These are phyloP conservation scores for Onychomys arenicola DNA, from an alignment of 2,797 vertebrate species.

Conservation along the genomic window DNA sequence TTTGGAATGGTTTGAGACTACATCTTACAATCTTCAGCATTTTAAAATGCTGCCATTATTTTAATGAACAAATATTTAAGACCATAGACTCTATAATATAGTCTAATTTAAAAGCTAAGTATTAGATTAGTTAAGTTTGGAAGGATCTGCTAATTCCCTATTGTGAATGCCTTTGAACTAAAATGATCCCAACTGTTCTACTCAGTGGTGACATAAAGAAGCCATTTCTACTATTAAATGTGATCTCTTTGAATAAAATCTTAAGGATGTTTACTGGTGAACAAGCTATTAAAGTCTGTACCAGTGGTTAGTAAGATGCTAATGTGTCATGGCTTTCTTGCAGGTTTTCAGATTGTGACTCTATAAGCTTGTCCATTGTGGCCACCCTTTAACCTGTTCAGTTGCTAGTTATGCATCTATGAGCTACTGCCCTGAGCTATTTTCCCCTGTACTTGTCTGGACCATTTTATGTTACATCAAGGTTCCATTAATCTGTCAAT, in stretches of 20 bases:
- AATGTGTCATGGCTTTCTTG: background rate
- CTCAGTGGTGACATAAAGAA: constrained; percentile 50
- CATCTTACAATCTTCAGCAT: constrained; percentile 45
- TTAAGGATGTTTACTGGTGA: background rate
- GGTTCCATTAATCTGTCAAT: background rate
- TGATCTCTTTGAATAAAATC: constrained; percentile 21
- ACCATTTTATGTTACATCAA: background rate
- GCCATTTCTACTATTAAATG: constrained; percentile 35
- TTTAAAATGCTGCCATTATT: constrained; percentile 63
- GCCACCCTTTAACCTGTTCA: background rate
- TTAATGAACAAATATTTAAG: constrained; percentile 58
- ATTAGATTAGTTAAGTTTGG: constrained; percentile 44
- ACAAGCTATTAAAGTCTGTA: background rate
- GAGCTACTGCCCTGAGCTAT: background rate
- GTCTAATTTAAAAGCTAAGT: constrained; percentile 53
- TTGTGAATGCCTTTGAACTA: constrained; percentile 35
- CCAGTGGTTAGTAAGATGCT: background rate
- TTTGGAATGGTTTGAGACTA: constrained; percentile 54
- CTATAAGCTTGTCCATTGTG: background rate
- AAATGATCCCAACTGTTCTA: constrained; percentile 46
- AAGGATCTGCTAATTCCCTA: background rate
- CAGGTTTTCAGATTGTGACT: background rate
- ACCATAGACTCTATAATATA: background rate
- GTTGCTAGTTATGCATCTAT: background rate
- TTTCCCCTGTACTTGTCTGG: background rate